Base-by-base conservation (phyloP, 2,797 vertebrate genomes). In the Leuciscus waleckii region DNA sequence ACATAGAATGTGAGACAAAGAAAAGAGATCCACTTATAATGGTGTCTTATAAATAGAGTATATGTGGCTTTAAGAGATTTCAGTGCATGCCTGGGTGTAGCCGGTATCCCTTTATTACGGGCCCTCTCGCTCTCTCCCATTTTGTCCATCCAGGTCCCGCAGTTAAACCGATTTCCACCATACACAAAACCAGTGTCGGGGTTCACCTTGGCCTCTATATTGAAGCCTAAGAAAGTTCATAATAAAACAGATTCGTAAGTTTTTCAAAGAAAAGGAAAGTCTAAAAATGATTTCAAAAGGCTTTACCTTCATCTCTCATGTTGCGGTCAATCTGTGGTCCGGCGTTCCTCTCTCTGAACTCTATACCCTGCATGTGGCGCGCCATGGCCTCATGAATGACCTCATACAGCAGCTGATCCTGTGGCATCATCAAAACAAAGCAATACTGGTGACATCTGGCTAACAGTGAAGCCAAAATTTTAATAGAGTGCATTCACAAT, bases 111-210 rank as follows among this genome's bases (percentile, higher is more conserved):
- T 91, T 88, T 96, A 91, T 97, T 98, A 39, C 93, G 92, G 46
- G 95, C 96, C 86, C n/a, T 94, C 6, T 97, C 96, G 0, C 97
- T 97, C 85, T 97, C 96, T 80, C 97, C 97, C 96, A 98, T 98
- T 92, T 98, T 98, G 93, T 98, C 97, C 97, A 98, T 97, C 97
- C 97, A 98, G 0, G 97, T 98, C 46, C 97, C 97, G 74, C 97
- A 98, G 78, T 98, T 98, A 79, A 95, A 96, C 54, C 92, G 93
- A 84, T 97, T 97, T 82, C 97, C 97, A 58, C 97, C 97, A 81
- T 92, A 97, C 35, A 97, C 94, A 93, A 98, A 97, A 63, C 97
- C 97, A 0, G 96, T 97, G 89, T 95, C 94, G 21, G 17, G 88
- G 88, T 97, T 93, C 79, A 97, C 91, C 16, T 95, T 96, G 63